Evolutionary conservation across 1,140 invertebrate genomes (phyloP).

Genomic region (Drosophila repletoides): DNA sequence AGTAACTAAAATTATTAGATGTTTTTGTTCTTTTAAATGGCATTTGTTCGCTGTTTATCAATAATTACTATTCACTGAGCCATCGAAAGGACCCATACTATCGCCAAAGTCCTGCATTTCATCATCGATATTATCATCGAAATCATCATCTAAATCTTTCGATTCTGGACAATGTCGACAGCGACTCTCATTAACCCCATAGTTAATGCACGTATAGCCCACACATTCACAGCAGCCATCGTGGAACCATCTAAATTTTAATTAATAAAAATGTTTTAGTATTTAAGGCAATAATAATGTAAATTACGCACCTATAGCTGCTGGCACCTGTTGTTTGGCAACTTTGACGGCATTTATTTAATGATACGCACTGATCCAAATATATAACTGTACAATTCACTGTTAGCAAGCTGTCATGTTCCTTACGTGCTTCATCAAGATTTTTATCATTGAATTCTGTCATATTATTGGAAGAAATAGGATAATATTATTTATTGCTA

Average conservation of each 20-base stretch:
- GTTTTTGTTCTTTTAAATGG: conserved; percentile 59
- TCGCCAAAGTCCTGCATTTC: conserved; percentile 79
- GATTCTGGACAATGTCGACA: conserved; percentile 75
- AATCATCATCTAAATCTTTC: conserved; percentile 65
- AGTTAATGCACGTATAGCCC: conserved; percentile 94
- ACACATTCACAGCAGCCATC: conserved; percentile 98
- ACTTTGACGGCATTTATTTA: conserved; percentile 87
- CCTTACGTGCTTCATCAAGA: conserved; percentile 58
- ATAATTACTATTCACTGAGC: conserved; percentile 77
- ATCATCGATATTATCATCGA: conserved; percentile 65
- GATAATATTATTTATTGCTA: conserved; percentile 17
- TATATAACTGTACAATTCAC: conserved; percentile 97
- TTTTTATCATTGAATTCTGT: conserved; percentile 70
- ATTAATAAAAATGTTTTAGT: background rate
- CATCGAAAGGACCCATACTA: conserved; percentile 76
- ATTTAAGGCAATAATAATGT: background rate
- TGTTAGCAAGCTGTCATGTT: conserved; percentile 85
- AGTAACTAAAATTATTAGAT: conserved; percentile 76
- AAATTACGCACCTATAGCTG: conserved; percentile 63
- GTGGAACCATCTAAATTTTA: conserved; percentile 91
- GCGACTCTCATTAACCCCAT: conserved; percentile 92
- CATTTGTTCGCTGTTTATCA: conserved; percentile 54
- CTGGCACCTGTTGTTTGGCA: conserved; percentile 76
- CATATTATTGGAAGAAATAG: background rate
- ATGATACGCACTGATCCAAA: conserved; percentile 94